Evolutionary conservation across 1,140 invertebrate genomes (phyloP).

Genomic region (Aphelenchoides avenae): DNA sequence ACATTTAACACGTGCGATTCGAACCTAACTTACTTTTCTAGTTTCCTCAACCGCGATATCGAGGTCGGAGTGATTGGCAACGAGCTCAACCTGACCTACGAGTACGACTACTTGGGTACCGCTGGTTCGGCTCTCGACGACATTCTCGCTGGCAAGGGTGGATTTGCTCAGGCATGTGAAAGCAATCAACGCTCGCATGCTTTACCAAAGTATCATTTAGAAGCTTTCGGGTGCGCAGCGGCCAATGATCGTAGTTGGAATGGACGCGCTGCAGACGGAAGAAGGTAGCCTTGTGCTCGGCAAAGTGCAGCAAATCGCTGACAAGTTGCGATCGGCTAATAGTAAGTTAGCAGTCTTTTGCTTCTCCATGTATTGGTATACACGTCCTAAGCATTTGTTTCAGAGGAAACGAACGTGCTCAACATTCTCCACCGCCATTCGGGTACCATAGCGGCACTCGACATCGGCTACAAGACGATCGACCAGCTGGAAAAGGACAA

Average conservation of each 20-base stretch:
- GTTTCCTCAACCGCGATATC: conserved; percentile 64
- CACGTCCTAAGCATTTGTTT: not conserved
- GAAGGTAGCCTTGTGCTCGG: conserved; percentile 76
- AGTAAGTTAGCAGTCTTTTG: conserved; percentile 62
- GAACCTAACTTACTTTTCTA: conserved; percentile 45
- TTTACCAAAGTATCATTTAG: conserved; percentile 54
- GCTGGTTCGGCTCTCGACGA: conserved; percentile 43
- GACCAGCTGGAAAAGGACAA: conserved; percentile 64
- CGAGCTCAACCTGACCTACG: conserved; percentile 85
- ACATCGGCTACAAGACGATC: conserved; percentile 83
- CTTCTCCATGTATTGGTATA: not conserved
- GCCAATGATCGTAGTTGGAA: conserved; percentile 85
- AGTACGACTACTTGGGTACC: conserved; percentile 68
- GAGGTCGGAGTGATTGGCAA: conserved; percentile 75
- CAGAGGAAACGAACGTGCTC: conserved; percentile 58
- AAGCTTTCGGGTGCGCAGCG: conserved; percentile 74
- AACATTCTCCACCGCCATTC: conserved; percentile 62
- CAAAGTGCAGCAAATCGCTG: conserved; percentile 69
- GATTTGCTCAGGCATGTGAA: conserved; percentile 45
- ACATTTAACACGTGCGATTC: not conserved
- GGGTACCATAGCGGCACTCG: conserved; percentile 85
- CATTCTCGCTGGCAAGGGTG: conserved; percentile 62
- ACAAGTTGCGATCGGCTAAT: conserved; percentile 60
- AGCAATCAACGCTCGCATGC: too few species aligned
- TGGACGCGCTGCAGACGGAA: conserved; percentile 72